Evolutionary conservation across 2,797 vertebrate species (phyloP).

Genomic region (Melanotaenia trifasciata): DNA sequence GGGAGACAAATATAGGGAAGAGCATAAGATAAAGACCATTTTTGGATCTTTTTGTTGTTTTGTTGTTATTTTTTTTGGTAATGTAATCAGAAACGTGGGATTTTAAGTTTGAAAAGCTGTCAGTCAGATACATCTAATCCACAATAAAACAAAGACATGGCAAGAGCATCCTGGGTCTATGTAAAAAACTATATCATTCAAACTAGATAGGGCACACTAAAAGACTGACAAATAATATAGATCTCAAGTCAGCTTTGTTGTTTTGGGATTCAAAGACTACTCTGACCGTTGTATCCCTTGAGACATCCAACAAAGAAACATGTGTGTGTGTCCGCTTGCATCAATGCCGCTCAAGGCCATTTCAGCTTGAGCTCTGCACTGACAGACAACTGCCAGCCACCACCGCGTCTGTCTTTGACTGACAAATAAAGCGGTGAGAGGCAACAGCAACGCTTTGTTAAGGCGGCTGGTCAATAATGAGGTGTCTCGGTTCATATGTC

Average conservation of each 20-base stretch:
- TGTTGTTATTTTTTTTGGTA: neutral
- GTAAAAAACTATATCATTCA: neutral
- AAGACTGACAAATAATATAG: constrained; percentile 10
- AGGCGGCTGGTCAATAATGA: constrained; percentile 66
- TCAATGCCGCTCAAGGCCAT: constrained; percentile 30
- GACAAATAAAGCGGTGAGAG: constrained; percentile 66
- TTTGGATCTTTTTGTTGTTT: neutral
- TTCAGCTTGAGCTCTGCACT: constrained; percentile 38
- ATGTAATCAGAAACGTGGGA: constrained; percentile 23
- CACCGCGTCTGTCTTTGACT: constrained; percentile 48
- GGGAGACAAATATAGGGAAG: neutral
- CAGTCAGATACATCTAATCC: constrained; percentile 16
- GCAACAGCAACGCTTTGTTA: constrained; percentile 39
- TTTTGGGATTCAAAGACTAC: constrained; percentile 17
- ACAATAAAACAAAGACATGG: constrained; percentile 4
- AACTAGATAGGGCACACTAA: neutral
- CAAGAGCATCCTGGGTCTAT: neutral
- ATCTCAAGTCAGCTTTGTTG: constrained; percentile 7
- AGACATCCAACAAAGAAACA: constrained; percentile 28
- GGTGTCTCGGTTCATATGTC: constrained; percentile 61
- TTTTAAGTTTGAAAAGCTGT: constrained; percentile 28
- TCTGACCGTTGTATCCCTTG: neutral
- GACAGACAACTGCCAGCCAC: constrained; percentile 53
- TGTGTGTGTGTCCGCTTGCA: constrained; percentile 30
- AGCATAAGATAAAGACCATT: neutral